Conservation (phyloP, 2,113 vertebrate species). For the Thermophis baileyi region DNA sequence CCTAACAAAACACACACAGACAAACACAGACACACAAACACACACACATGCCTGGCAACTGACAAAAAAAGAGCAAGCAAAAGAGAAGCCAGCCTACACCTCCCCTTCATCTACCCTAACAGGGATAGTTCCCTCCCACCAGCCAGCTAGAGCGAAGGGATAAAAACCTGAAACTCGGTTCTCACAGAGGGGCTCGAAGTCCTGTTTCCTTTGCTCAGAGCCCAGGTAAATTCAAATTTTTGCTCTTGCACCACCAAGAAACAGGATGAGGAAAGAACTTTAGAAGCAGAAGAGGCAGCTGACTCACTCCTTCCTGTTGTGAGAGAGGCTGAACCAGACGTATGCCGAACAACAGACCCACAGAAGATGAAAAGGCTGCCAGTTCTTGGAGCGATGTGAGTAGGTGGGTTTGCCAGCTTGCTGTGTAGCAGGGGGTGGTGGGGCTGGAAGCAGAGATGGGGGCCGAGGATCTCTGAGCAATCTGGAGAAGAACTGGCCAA, state of each 20-base stretch:
- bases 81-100: not conserved
- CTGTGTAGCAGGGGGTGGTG: not conserved
- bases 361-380: not conserved
- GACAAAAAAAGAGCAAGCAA: rapidly evolving
- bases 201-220: not conserved
- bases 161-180: not conserved
- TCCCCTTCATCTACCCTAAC: not conserved
- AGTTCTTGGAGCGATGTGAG: not conserved
- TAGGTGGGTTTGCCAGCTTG: not conserved
- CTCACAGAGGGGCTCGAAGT: not conserved
- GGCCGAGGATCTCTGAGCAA: not conserved
- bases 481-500: not conserved
- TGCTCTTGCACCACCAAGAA: not conserved
- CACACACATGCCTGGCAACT: not conserved
- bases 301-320: not conserved
- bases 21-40: not conserved
- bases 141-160: not conserved
- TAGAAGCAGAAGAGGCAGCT: not conserved
- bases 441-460: not conserved
- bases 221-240: not conserved
- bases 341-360: rapidly evolving
- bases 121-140: not conserved
- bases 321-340: not conserved
- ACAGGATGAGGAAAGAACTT: not conserved
- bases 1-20: no score